phyloP scores from a whole-genome alignment of 2,797 vertebrate genomes.

The Cryptoblepharus egeriae region DNA sequence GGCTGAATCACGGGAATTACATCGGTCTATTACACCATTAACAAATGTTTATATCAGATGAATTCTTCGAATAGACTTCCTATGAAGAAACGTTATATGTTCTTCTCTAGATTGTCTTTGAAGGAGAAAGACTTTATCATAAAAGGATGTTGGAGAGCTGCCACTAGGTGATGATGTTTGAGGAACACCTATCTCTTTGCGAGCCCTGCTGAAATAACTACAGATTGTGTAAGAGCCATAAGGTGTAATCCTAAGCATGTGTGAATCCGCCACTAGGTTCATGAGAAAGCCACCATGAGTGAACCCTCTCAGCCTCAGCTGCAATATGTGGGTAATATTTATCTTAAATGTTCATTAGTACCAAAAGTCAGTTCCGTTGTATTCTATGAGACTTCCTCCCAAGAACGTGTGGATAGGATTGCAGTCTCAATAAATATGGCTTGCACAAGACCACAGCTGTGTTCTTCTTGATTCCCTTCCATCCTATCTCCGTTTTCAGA shows the following conservation, averaged over 20 bases:
- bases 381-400: no score
- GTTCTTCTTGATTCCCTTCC: neutral
- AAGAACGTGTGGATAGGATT: no score
- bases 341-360: no score
- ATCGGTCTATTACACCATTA: constrained; percentile 28
- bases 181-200: neutral
- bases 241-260: no score
- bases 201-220: neutral
- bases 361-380: no score
- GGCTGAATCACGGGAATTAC: constrained; percentile 41
- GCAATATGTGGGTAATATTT: no score
- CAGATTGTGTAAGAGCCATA: neutral
- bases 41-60: constrained; percentile 35
- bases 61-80: constrained; percentile 25
- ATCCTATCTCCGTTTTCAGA: constrained; percentile 9
- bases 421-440: neutral
- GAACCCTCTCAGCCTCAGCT: no score
- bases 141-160: constrained; percentile 10
- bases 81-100: constrained; percentile 4
- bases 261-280: no score
- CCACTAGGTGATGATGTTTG: neutral
- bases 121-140: constrained; percentile 34
- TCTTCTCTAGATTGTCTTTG: constrained; percentile 18
- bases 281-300: no score
- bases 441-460: constrained; percentile 23